Evolutionary conservation across 37 sponge, comb jelly and placozoan genomes (phyloP).

Genomic region (Halichondria panicea): DNA sequence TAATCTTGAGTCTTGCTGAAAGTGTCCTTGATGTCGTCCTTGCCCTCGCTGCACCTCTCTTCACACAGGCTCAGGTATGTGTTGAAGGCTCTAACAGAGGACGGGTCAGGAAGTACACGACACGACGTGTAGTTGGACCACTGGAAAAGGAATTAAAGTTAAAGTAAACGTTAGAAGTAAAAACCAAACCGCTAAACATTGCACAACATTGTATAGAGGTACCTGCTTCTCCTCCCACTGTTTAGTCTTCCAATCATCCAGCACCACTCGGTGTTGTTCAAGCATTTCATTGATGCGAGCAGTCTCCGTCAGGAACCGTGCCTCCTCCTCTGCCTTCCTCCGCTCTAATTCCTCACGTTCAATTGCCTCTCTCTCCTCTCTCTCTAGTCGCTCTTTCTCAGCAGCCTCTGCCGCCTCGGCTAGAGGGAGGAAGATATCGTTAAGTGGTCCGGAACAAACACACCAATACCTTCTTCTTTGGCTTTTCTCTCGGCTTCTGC

Average conservation of each 20-base stretch:
- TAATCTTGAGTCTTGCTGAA: slow-evolving; percentile 16
- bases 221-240: slow-evolving; percentile 45
- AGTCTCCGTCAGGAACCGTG: slow-evolving; percentile 47
- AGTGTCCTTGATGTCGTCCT: slow-evolving; percentile 1
- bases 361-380: slow-evolving; percentile 37
- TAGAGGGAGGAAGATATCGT: neutral
- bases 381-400: slow-evolving; percentile 36
- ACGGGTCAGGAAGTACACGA: slow-evolving; percentile 53
- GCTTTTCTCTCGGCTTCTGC: slow-evolving; percentile 81
- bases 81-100: slow-evolving; percentile 63
- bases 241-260: slow-evolving; percentile 55
- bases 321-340: slow-evolving; percentile 47
- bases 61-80: slow-evolving; percentile 59
- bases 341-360: slow-evolving; percentile 49
- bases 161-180: neutral
- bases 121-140: slow-evolving; percentile 81
- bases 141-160: slow-evolving; percentile 6
- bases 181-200: neutral
- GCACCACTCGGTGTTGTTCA: neutral
- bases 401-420: slow-evolving; percentile 45
- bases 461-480: slow-evolving; percentile 71
- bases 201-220: neutral
- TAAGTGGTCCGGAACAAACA: neutral
- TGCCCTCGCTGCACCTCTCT: slow-evolving; percentile 8
- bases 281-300: slow-evolving; percentile 1